Conservation (phyloP, 1,140 invertebrate genomes). For the Dreissena rostriformis region DNA sequence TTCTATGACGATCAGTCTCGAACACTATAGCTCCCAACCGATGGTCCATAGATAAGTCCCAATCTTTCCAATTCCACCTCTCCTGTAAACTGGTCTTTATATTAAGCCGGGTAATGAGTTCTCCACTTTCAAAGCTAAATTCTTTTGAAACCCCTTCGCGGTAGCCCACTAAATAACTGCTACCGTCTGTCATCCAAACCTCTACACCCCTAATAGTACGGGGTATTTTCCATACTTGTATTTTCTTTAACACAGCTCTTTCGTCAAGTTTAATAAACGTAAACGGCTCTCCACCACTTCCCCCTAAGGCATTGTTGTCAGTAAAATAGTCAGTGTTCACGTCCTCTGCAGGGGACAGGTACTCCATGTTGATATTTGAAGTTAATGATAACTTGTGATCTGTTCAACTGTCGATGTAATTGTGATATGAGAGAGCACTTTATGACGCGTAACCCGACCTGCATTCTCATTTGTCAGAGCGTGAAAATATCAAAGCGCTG, state of each 20-base stretch:
- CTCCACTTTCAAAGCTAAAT: not conserved
- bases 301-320: constrained; percentile 12
- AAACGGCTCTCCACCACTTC: not conserved
- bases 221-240: not conserved
- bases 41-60: not conserved
- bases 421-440: too few relatives aligned
- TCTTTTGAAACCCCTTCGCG: not conserved
- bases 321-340: constrained; percentile 14
- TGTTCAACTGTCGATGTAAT: too few relatives aligned
- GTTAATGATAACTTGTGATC: too few relatives aligned
- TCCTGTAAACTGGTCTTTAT: not conserved
- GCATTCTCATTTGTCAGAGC: too few relatives aligned
- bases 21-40: constrained; percentile 2
- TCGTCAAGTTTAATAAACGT: not conserved
- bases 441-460: too few relatives aligned
- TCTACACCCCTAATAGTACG: not conserved
- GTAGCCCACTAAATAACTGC: not conserved
- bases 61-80: too few relatives aligned
- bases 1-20: not conserved
- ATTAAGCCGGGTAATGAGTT: not conserved
- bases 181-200: constrained; percentile 23
- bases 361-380: too few relatives aligned
- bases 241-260: constrained; percentile 7
- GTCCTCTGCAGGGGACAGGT: too few relatives aligned
- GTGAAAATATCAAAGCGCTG: too few relatives aligned